Base-by-base conservation (phyloP, 2,888 invertebrate species). In the Pristionchus japonicus region DNA sequence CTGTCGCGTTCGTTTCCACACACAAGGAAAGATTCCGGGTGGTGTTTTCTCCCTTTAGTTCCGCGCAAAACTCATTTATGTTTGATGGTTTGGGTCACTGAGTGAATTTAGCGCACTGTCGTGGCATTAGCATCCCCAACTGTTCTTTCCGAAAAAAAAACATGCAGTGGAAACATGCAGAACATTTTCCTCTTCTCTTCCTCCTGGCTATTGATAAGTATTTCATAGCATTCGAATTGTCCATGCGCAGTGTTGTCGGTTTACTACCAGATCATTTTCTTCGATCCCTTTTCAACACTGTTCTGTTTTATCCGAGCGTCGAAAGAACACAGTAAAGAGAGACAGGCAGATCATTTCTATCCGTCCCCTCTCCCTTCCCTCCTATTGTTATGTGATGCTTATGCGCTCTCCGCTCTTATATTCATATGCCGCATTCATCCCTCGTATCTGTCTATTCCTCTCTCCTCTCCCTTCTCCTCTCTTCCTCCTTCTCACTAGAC, bases 391-490 rank as follows among this genome's bases (percentile, higher is more conserved):
- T 70, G 70, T 37, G 70, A 70, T 70, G 70, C 70, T 70, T 70
- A 40, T 70, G 70, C 37, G 70, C 70, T 34, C n/a, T n/a, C n/a
- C 70, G 20, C 70, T 70, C 70, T 70, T 70, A 70, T 70, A 70
- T 84, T 84, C 61, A 52, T 84, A 84, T 84, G 37, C n/a, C n/a
- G n/a, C 52, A 84, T 84, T 57, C 40, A 61, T 84, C 57, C 61
- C 27, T 27, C 27, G 17, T 52, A 11, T 52, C 49, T 83, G 11
- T 57, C 23, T n/a, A 27, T 31, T 57, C 31, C 34, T 83, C 43
- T 27, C 34, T 31, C 20, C n/a, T 52, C 83, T 15, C 27, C 23
- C 13, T 27, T 23, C 20, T 80, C 47, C 47, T 23, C 20, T 80
- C 47, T 43, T 80, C 23, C 34, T 47, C 47, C 15, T 3, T 70